Evolutionary conservation across 1,140 invertebrate genomes (phyloP).

Genomic region (Hyposmocoma kahamanoa): DNA sequence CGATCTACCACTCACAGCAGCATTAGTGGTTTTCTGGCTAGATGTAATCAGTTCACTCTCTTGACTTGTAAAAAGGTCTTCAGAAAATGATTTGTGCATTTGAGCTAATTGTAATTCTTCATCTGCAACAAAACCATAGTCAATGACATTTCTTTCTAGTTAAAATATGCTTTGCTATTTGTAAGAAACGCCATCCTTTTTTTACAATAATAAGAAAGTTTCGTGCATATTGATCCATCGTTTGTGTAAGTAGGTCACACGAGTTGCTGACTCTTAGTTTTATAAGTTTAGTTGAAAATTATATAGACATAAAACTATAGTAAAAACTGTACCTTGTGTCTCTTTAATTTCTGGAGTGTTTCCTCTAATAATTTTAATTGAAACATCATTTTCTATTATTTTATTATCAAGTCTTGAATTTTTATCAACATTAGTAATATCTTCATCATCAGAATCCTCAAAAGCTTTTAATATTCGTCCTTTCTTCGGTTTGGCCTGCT

Average conservation of each 20-base stretch:
- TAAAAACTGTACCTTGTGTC: slow-evolving; percentile 30
- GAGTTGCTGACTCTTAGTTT: no score
- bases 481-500: slow-evolving; percentile 31
- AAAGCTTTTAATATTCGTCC: slow-evolving; percentile 53
- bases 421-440: slow-evolving; percentile 11
- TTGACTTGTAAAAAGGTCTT: slow-evolving; percentile 50
- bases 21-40: not conserved
- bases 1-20: not conserved
- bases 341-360: slow-evolving; percentile 16
- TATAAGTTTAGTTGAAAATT: not conserved
- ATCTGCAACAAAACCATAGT: slow-evolving; percentile 37
- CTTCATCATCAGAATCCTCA: slow-evolving; percentile 63
- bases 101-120: slow-evolving; percentile 52
- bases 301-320: not conserved
- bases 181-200: no score
- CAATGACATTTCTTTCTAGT: slow-evolving; percentile 10
- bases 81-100: slow-evolving; percentile 34
- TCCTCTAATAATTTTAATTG: not conserved
- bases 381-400: slow-evolving; percentile 12
- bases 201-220: no score
- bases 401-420: slow-evolving; percentile 12
- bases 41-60: slow-evolving; percentile 12
- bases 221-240: no score
- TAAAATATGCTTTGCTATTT: no score
- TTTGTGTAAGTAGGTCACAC: no score